Base-by-base conservation (phyloP, 2,888 invertebrate species). In the Ctena decussata region DNA sequence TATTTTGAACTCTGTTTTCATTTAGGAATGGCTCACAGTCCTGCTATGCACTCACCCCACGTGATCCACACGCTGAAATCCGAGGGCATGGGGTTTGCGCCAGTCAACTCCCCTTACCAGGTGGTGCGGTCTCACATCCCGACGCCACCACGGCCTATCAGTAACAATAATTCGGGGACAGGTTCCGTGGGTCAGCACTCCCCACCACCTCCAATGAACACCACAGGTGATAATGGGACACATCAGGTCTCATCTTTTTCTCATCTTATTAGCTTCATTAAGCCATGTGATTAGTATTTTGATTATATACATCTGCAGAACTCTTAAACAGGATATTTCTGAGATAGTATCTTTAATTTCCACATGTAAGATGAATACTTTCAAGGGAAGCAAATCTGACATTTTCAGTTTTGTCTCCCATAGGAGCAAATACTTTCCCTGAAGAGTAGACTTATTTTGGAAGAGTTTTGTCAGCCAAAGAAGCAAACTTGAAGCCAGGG, bases 21-120 rank as follows among this genome's bases (percentile, higher is more conserved):
- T 65, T 24, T 46, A 72, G 85, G 85, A 60, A 65, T 82, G 77
- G 76, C 85, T 32, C 90, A 88, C 89, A 92, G 90, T 82, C 93
- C 94, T 78, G 93, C 94, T 82, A 92, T 95, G 92, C 94, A 95
- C 90, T 95, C 95, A 77, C 95, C 95, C 78, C 95, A 95, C 90
- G 91, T 95, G 91, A 93, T 95, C 89, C 94, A 94, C 89, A 92
- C 93, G 85, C 92, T 92, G 84, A 91, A 92, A 82, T 89, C 87
- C 41, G 91, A 92, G 73, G 70, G 83, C 74, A 86, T 85, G 60
- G 91, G 91, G 70, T 92, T 92, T 81, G 85, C 91, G 35, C 91
- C 91, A 39, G 91, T 93, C 79, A 90, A 87, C 32, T 85, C 90
- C 44, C 84, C 81, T 80, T 85, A 84, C 77, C 86, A 83, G 75